These are phyloP conservation scores for Tetranychus piercei DNA, from an alignment of 2,888 invertebrate species.

Conservation along the genomic window DNA sequence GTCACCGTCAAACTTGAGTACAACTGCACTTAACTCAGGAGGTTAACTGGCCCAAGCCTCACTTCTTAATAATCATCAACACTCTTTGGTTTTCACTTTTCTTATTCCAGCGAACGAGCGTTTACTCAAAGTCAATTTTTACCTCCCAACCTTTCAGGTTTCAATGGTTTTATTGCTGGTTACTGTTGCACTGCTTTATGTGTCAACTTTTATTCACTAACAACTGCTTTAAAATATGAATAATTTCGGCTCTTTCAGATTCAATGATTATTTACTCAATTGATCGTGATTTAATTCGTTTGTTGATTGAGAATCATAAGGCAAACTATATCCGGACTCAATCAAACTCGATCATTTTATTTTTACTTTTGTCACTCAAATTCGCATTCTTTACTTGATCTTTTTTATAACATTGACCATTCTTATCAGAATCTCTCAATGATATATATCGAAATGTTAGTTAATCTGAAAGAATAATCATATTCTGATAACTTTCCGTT, in stretches of 20 bases:
- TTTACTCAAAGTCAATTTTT: not conserved
- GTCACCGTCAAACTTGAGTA: no score
- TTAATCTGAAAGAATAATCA: no score
- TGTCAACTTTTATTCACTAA: not conserved
- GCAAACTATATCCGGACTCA: not conserved
- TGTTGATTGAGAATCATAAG: not conserved
- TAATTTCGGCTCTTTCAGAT: no score
- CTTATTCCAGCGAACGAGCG: not conserved
- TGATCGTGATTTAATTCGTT: no score
- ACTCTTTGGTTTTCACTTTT: not conserved
- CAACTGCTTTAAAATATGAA: no score
- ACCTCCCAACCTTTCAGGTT: not conserved
- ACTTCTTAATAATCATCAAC: not conserved
- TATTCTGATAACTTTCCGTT: no score
- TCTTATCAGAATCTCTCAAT: no score
- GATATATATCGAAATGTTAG: no score
- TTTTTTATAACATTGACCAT: no score
- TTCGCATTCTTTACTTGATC: not conserved
- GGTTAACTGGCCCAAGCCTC: not conserved
- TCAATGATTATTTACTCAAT: no score
- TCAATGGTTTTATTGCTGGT: not conserved
- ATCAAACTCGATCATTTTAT: not conserved
- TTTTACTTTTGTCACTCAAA: not conserved
- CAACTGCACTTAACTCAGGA: not conserved
- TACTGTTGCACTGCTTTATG: not conserved